Conservation (phyloP, 2,888 invertebrate genomes). For the Synergus umbraculus region DNA sequence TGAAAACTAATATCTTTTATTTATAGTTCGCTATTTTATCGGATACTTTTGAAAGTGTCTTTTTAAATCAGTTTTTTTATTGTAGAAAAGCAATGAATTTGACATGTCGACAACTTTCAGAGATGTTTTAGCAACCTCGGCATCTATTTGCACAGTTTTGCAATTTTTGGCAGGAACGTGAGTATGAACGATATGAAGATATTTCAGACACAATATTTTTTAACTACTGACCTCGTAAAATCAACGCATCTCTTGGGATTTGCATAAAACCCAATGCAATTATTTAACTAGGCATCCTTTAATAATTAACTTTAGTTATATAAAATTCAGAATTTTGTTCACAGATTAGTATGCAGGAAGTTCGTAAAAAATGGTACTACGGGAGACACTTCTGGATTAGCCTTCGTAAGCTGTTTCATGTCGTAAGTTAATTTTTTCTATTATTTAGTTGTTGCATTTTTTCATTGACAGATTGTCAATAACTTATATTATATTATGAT, state of each 20-base stretch:
- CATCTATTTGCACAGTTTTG: constrained; percentile 87
- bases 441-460: constrained; percentile 37
- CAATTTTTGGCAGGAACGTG: constrained; percentile 93
- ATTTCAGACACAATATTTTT: too few species aligned
- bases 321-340: constrained; percentile 68
- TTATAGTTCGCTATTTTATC: background rate
- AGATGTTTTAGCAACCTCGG: constrained; percentile 79
- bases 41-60: background rate
- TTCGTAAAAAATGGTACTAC: constrained; percentile 87
- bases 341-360: constrained; percentile 87
- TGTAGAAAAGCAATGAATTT: constrained; percentile 16
- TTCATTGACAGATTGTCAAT: background rate
- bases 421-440: constrained; percentile 79
- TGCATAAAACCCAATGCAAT: background rate
- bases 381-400: constrained; percentile 86
- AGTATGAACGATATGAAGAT: constrained; percentile 79
- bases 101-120: constrained; percentile 74
- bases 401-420: constrained; percentile 87
- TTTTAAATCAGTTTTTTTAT: background rate
- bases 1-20: background rate
- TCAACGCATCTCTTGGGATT: too few species aligned
- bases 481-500: background rate
- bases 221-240: too few species aligned
- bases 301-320: constrained; percentile 11
- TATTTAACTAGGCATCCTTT: constrained; percentile 16